These are phyloP conservation scores for Saturnia japonica DNA, from an alignment of 2,888 invertebrate genomes.

Conservation along the genomic window DNA sequence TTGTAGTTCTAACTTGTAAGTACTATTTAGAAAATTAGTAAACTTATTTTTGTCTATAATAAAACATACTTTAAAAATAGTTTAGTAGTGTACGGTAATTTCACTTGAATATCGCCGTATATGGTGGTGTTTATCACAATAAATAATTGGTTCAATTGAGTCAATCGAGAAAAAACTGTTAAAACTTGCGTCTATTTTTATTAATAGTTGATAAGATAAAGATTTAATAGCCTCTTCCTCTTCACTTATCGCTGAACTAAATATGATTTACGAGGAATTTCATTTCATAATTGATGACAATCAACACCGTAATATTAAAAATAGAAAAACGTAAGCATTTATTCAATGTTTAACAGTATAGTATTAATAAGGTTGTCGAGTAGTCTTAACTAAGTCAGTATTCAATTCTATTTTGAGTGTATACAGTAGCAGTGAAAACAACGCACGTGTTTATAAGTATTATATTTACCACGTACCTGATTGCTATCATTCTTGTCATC, in stretches of 20 bases:
- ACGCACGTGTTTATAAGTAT: not conserved
- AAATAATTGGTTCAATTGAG: not conserved
- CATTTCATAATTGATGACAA: not conserved
- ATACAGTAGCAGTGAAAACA: no score
- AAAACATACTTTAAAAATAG: no score
- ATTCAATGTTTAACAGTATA: not conserved
- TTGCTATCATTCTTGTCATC: conserved; percentile 68
- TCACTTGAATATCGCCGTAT: not conserved
- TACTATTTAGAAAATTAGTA: no score
- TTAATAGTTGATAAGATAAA: conserved; percentile 6
- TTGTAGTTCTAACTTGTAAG: no score
- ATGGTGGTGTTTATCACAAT: not conserved
- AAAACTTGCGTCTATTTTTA: not conserved
- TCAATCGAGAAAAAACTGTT: not conserved
- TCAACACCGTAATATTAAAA: not conserved
- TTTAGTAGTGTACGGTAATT: not conserved
- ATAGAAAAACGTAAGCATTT: not conserved
- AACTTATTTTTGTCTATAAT: no score
- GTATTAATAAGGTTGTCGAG: not conserved
- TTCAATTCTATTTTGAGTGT: not conserved
- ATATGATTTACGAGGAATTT: not conserved
- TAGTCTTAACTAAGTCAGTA: not conserved
- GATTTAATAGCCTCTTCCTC: not conserved
- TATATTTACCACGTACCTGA: conserved; percentile 53
- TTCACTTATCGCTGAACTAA: not conserved